A percentile compares a stretch with the other conserved stretches of the same genome.
Conservation (phyloP, 2,113 vertebrate species). For the Furnarius figulus region DNA sequence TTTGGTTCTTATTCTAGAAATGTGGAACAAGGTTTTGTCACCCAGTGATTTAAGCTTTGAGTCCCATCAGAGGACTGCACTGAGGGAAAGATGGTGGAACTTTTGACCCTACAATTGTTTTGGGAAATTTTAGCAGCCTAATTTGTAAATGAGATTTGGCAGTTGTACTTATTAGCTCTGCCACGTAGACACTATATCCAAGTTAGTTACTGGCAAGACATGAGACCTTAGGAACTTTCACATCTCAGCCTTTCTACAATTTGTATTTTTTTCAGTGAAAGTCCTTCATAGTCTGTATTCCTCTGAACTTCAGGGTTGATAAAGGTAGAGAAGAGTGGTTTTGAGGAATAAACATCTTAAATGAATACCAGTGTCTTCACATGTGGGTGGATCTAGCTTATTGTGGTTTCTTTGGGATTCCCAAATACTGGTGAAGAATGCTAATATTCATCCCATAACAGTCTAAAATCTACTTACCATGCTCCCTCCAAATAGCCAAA, state of each 20-base stretch:
- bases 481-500: neutral
- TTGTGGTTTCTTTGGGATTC: neutral
- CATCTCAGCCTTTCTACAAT: neutral
- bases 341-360: neutral
- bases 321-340: neutral
- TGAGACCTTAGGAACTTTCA: neutral
- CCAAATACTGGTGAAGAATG: neutral
- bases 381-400: neutral
- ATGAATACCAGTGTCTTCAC: fast-evolving
- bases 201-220: neutral
- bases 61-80: neutral
- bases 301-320: neutral
- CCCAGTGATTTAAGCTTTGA: fast-evolving
- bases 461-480: neutral
- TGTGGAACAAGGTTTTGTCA: neutral
- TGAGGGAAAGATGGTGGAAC: neutral
- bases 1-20: neutral
- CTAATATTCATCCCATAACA: neutral
- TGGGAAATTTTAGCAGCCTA: neutral
- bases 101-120: neutral
- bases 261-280: neutral
- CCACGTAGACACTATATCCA: neutral
- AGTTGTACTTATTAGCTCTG: fast-evolving
- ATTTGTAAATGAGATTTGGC: neutral
- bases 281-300: neutral